Conservation (phyloP, 2,797 vertebrate genomes). For the Dendrocincla fuliginosa region DNA sequence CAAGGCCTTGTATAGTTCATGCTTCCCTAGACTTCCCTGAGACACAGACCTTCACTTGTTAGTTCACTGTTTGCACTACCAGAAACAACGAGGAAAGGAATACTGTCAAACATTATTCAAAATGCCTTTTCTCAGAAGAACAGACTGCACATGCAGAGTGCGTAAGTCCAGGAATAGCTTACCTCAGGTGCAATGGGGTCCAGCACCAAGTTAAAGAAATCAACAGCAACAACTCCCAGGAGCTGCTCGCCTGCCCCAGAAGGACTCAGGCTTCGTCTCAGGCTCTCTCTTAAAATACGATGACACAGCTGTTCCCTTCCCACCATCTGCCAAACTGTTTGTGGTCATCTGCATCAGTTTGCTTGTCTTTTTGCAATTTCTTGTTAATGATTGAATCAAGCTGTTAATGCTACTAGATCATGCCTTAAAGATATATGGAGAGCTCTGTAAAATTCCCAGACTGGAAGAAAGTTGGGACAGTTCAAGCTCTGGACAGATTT, state of each 20-base stretch:
- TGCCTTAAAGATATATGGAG: neutral
- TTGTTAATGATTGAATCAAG: neutral
- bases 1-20: neutral
- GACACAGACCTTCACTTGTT: neutral
- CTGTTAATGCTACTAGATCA: neutral
- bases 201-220: neutral
- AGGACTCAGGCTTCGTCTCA: neutral
- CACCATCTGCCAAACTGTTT: neutral
- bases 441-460: neutral
- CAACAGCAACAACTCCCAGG: neutral
- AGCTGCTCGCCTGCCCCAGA: neutral
- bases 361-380: neutral
- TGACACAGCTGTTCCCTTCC: neutral
- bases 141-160: fast-evolving
- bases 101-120: neutral
- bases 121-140: neutral
- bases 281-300: neutral
- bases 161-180: neutral
- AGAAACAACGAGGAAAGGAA: neutral
- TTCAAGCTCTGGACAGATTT: neutral
- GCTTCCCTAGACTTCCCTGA: neutral
- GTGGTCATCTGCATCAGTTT: neutral
- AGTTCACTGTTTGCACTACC: neutral
- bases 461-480: neutral
- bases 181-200: neutral